Evolutionary conservation across 2,113 vertebrate genomes (phyloP), one percentile per base, ranked within the genome.

Genomic region (Mungos mungo): DNA sequence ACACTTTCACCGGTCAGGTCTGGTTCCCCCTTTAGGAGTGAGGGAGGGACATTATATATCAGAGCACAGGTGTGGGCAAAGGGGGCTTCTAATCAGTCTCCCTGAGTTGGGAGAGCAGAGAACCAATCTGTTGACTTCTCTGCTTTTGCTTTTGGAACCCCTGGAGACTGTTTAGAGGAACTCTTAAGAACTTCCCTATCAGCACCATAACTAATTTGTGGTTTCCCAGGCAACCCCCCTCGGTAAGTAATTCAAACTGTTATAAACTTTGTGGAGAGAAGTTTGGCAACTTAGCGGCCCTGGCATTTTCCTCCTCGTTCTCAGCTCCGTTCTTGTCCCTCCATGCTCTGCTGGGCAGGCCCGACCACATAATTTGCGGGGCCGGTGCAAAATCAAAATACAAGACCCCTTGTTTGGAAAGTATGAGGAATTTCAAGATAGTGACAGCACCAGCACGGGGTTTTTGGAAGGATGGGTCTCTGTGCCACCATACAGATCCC

Each of bases 141-240:
- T n/a, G 18, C 81, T 45, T 23, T 68, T 77, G 71, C 14, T 66
- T 95, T 87, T 66, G 23, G 72, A 93, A 38, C 81, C 41, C 21
- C 68, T 86, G 7, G 15, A 12, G 18, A 23, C 52, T 79, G 15
- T 81, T 85, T n/a, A 81, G 38, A 19, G 71, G n/a, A 60, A 68
- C 76, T 29, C 68, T 79, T 65, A 87, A 80, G 25, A 87, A 89
- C 41, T 83, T 90, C 74, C 72, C 80, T 72, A 41, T 80, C 69
- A 76, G 45, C 45, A 60, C 82, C 54, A 60, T 79, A 82, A 79
- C 72, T 65, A 84, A 89, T 87, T 80, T 83, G 86, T 69, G 72
- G 80, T 93, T 96, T 92, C 93, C 97, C 68, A 87, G 97, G 80
- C 68, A 96, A 90, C 95, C 54, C 11, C 27, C 80, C 80, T 16